Evolutionary conservation across 2,888 invertebrate species (phyloP), one percentile per base, ranked within the genome.

Genomic region (Phyllotreta striolata): DNA sequence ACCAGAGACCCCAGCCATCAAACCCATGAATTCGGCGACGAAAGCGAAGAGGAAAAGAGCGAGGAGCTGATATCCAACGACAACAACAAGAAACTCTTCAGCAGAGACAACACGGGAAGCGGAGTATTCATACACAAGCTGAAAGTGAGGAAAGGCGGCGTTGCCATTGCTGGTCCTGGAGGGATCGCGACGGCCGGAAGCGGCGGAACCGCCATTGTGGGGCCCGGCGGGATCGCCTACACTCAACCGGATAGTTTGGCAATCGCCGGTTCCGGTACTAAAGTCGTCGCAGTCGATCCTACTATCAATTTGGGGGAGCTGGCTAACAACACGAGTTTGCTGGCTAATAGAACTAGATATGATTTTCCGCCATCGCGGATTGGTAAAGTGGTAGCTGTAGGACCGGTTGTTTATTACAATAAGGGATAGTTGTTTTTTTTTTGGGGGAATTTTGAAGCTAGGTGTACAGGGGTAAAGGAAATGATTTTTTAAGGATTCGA

Each of bases 91-190:
- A 79, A 78, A 59, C 57, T 79, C 5, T 76, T 78, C 55, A 79
- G 78, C 56, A 77, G 75, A 59, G 79, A 80, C 55, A 81, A 80
- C 59, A 79, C 84, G 0, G 86, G 85, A 66, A 86, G 85, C 66
- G 89, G 90, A 1, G 88, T 90, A 68, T 88, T 89, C 67, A 89
- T 90, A 62, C 88, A 89, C 69, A 85, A 85, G 70, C 76, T 91
- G 24, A 89, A 87, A 78, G 91, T 92, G 13, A 84, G 88, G 65
- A 86, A 87, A 77, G 92, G 92, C 1, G 91, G 92, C 10, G 91
- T 92, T 5, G 91, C 91, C 0, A 91, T 92, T 56, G 92, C 91
- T 1, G 91, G 91, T 0, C 91, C 92, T 0, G 91, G 91, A n/a
- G 91, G 91, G 39, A 89, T 91, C 8, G 92, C 92, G 0, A 91